Evolutionary conservation across 30 jellyfish, hydroid and myxozoan species (phyloP).

Genomic region (Hydra vulgaris): DNA sequence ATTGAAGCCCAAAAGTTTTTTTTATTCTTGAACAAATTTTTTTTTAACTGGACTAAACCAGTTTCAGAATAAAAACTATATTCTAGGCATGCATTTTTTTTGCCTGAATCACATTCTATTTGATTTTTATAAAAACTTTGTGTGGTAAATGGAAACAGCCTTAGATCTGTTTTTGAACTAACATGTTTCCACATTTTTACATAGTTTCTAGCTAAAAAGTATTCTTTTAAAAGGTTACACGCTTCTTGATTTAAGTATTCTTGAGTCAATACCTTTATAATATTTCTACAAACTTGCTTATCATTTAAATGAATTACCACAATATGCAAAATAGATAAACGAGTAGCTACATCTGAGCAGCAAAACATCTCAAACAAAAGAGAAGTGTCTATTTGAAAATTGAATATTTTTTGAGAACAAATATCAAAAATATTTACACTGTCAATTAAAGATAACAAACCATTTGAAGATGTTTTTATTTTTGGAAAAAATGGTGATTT

Average conservation of each 20-base stretch:
- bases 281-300: slow-evolving; percentile 19
- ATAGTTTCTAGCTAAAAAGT: slow-evolving; percentile 50
- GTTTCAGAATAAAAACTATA: slow-evolving; percentile 42
- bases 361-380: slow-evolving; percentile 28
- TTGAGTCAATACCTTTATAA: slow-evolving; percentile 56
- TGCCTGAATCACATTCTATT: slow-evolving; percentile 44
- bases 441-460: slow-evolving; percentile 12
- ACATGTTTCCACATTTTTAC: slow-evolving; percentile 37
- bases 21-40: slow-evolving; percentile 14
- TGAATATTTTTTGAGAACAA: slow-evolving; percentile 37
- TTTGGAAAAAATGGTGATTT: slow-evolving; percentile 1
- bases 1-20: not conserved
- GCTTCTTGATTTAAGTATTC: slow-evolving; percentile 71
- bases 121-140: slow-evolving; percentile 49
- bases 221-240: slow-evolving; percentile 48
- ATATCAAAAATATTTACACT: not conserved
- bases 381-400: slow-evolving; percentile 25
- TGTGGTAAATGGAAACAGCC: slow-evolving; percentile 58
- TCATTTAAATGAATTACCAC: slow-evolving; percentile 62
- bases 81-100: slow-evolving; percentile 21
- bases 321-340: slow-evolving; percentile 62
- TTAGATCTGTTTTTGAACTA: slow-evolving; percentile 16
- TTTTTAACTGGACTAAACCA: slow-evolving; percentile 23
- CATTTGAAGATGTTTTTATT: not conserved
- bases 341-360: slow-evolving; percentile 37